A percentile compares a stretch with the other conserved stretches of the same genome.
These are phyloP conservation scores for Euura saliciscinereae DNA, from an alignment of 1,140 invertebrate species.

Conservation along the genomic window DNA sequence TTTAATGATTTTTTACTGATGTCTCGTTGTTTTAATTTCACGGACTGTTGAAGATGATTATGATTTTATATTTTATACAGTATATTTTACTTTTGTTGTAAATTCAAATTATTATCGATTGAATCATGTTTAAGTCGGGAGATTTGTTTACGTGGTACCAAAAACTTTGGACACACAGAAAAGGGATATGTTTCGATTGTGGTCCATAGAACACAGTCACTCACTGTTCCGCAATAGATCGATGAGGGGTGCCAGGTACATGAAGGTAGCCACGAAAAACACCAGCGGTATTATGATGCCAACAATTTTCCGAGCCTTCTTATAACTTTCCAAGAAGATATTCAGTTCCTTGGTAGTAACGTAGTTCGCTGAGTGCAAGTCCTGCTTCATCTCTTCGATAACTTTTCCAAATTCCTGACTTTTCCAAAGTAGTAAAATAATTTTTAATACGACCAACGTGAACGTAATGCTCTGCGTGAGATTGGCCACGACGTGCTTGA, in stretches of 20 bases:
- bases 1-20: too few species aligned
- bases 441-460: conserved; percentile 17
- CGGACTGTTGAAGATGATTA: too few species aligned
- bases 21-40: too few species aligned
- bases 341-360: conserved; percentile 10
- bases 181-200: too few species aligned
- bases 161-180: too few species aligned
- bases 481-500: conserved; percentile 21
- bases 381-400: conserved; percentile 7
- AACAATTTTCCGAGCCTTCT: conserved; percentile 10
- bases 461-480: conserved; percentile 15
- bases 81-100: neutral
- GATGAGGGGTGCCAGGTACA: conserved; percentile 15
- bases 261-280: conserved; percentile 4
- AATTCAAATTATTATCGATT: too few species aligned
- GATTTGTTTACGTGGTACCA: neutral
- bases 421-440: conserved; percentile 18
- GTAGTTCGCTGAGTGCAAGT: neutral
- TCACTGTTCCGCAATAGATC: conserved; percentile 15
- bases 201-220: neutral
- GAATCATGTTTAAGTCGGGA: too few species aligned
- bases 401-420: neutral
- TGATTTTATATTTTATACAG: too few species aligned
- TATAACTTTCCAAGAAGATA: conserved; percentile 26
- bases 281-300: conserved; percentile 7